phyloP scores from a whole-genome alignment of 1,140 invertebrate genomes.

The Tetramorium simillimum region DNA sequence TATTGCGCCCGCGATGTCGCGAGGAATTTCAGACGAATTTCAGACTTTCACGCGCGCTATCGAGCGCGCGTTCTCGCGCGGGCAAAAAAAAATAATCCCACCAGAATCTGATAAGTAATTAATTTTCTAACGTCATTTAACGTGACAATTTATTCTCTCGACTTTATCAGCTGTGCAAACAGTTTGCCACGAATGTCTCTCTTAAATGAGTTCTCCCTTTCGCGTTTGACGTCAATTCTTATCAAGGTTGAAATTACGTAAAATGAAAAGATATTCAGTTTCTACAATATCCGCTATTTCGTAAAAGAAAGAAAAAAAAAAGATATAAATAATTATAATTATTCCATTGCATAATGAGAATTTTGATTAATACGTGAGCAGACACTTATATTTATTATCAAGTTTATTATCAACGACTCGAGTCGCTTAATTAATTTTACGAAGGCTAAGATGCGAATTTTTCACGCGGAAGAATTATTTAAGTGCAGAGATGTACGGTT shows the following conservation, averaged over 20 bases:
- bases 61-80: not conserved
- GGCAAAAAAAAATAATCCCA: not conserved
- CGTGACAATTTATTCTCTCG: not conserved
- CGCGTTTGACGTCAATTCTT: constrained; percentile 38
- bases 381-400: not conserved
- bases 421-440: not conserved
- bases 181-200: constrained; percentile 6
- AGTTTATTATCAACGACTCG: not conserved
- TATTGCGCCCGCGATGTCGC: not conserved
- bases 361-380: not conserved
- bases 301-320: not conserved
- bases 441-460: not conserved
- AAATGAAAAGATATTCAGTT: not conserved
- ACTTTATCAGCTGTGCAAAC: constrained; percentile 45
- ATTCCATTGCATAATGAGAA: not conserved
- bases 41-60: not conserved
- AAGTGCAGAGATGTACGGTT: not conserved
- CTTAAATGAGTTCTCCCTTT: not conserved
- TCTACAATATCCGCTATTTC: not conserved
- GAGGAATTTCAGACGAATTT: not conserved
- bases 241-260: constrained; percentile 27
- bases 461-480: not conserved
- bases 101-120: not conserved
- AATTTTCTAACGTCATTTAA: constrained; percentile 15
- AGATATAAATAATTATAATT: not conserved